phyloP scores from a whole-genome alignment of 2,888 invertebrate genomes.

The Falcaria lacertinaria region DNA sequence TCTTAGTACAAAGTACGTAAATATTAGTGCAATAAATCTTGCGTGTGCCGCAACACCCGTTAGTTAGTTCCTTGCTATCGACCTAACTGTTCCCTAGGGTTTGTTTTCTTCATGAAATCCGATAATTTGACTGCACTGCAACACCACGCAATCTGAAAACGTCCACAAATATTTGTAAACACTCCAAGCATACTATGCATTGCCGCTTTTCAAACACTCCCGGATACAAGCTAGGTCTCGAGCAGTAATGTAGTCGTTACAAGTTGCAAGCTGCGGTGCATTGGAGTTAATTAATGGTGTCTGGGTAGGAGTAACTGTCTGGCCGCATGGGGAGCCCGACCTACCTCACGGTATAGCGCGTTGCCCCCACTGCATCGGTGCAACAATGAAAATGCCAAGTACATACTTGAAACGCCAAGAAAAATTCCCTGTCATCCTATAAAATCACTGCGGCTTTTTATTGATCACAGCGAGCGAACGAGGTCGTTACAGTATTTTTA shows the following conservation, averaged over 20 bases:
- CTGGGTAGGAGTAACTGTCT: constrained; percentile 41
- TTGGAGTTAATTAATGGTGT: constrained; percentile 29
- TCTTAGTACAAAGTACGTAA: no score
- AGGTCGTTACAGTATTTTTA: no score
- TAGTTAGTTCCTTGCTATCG: constrained; percentile 8
- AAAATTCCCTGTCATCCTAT: neutral
- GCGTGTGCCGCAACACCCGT: neutral
- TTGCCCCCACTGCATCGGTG: constrained; percentile 32
- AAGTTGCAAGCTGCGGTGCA: neutral
- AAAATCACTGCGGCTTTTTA: neutral
- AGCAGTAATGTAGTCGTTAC: constrained; percentile 25
- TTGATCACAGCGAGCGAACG: no score
- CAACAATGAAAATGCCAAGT: constrained; percentile 13
- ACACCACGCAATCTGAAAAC: constrained; percentile 17
- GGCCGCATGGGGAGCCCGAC: constrained; percentile 52
- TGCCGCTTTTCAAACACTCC: constrained; percentile 11
- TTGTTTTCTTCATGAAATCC: constrained; percentile 59
- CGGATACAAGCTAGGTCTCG: neutral
- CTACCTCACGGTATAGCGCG: constrained; percentile 61
- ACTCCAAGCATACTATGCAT: constrained; percentile 18
- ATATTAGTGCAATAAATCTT: neutral
- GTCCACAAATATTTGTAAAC: neutral
- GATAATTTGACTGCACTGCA: constrained; percentile 58
- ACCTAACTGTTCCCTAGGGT: constrained; percentile 40
- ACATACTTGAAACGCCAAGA: neutral